A percentile compares a stretch with the other conserved stretches of the same genome.
phyloP scores from a whole-genome alignment of 1,140 invertebrate genomes.

The Kradibia gibbosae region DNA sequence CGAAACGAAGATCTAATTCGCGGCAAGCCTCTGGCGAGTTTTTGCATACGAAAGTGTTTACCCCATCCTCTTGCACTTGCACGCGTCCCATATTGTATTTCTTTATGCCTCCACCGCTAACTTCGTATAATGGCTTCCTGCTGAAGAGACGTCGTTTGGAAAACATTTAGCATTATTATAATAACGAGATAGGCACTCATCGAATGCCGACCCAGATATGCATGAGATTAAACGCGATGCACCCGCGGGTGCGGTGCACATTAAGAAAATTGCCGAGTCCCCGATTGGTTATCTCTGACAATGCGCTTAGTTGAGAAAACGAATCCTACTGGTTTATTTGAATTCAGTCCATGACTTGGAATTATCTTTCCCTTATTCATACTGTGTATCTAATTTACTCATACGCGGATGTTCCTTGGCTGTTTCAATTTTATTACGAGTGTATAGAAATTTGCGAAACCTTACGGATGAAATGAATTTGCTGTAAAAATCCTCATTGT shows the following conservation, averaged over 20 bases:
- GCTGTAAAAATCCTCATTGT: no score
- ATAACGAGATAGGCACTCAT: not conserved
- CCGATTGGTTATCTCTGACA: not conserved
- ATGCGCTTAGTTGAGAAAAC: not conserved
- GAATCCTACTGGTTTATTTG: not conserved
- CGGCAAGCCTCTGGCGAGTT: not conserved
- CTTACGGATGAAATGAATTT: no score
- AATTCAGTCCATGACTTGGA: not conserved
- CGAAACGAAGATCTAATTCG: slow-evolving; percentile 40
- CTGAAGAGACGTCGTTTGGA: not conserved
- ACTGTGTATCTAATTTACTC: no score
- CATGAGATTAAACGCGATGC: not conserved
- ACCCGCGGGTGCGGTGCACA: not conserved
- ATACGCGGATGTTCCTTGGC: no score
- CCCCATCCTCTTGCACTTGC: slow-evolving; percentile 15
- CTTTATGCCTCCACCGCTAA: not conserved
- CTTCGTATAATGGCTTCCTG: slow-evolving; percentile 26
- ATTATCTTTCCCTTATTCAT: not conserved
- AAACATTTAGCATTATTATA: slow-evolving; percentile 29
- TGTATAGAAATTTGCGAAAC: no score
- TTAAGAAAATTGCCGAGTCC: slow-evolving; percentile 2
- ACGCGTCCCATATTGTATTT: slow-evolving; percentile 23
- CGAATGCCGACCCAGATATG: no score
- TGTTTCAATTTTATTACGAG: no score
- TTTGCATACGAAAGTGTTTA: slow-evolving; percentile 21